Conservation (phyloP, 1,140 invertebrate genomes). For the Phocides pigmalion region DNA sequence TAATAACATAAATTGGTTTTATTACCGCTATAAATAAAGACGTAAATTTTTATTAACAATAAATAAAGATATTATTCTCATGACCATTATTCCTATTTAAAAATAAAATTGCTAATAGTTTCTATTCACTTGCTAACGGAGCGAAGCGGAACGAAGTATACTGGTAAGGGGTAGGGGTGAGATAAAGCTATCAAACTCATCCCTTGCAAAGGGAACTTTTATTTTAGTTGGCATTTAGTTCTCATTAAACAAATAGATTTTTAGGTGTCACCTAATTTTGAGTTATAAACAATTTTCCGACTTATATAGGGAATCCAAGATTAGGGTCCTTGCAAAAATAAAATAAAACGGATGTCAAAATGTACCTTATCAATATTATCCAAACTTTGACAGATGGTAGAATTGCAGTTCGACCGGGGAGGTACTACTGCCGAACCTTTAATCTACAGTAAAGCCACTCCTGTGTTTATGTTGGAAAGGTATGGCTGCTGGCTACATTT, state of each 20-base stretch:
- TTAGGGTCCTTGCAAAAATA: too few relatives aligned
- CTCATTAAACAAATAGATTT: slow-evolving; percentile 19
- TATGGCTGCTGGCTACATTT: too few relatives aligned
- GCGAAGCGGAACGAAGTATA: slow-evolving; percentile 48
- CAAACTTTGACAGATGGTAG: too few relatives aligned
- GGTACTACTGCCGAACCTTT: too few relatives aligned
- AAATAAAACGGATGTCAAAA: too few relatives aligned
- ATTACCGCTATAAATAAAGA: not conserved
- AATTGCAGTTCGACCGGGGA: too few relatives aligned
- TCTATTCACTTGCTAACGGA: slow-evolving; percentile 33
- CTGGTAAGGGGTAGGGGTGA: slow-evolving; percentile 40
- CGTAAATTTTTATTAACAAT: not conserved
- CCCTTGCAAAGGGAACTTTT: slow-evolving; percentile 5
- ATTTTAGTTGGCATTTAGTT: slow-evolving; percentile 5
- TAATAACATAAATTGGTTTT: not conserved
- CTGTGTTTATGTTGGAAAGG: too few relatives aligned
- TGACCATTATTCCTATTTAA: slow-evolving; percentile 10
- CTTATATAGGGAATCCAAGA: too few relatives aligned
- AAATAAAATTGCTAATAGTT: slow-evolving; percentile 41
- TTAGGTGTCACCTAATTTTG: slow-evolving; percentile 3
- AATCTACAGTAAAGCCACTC: too few relatives aligned
- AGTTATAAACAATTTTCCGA: too few relatives aligned
- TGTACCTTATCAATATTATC: too few relatives aligned
- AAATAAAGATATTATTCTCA: slow-evolving; percentile 2
- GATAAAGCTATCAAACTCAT: slow-evolving; percentile 54